Evolutionary conservation across 2,888 invertebrate species (phyloP), one percentile per base, ranked within the genome.

Genomic region (Drosophila subsilvestris): DNA sequence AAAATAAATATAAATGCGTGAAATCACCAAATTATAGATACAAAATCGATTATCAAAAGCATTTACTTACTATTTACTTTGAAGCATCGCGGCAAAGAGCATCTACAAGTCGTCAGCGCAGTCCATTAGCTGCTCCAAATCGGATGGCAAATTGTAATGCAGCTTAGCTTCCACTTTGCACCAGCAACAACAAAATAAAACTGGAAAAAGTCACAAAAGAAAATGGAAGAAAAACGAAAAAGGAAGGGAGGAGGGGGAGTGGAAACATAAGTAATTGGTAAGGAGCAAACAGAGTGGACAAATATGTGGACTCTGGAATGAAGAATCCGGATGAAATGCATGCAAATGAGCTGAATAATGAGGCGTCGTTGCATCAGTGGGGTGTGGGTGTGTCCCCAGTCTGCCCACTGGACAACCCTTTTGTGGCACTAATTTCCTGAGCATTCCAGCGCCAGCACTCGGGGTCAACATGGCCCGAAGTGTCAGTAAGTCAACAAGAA

Each of bases 311-410:
- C 50, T 51, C 60, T n/a, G 44, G 51, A 62, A 47, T 44, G 27
- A 37, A 25, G 58, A 53, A 56, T 44, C 20, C 42, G 61, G 62
- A 67, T 74, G 74, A 74, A 73, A 72, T 80, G 87, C 85, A 83
- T 88, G 89, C 85, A 83, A 83, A 88, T 83, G 89, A 88, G 89
- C 78, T 80, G 83, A 88, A 84, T 83, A 88, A 83, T 83, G 89
- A 83, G 89, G 81, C 75, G 67, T 59, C 54, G 45, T 53, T 27
- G 25, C 44, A 37, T 14, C 37, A 7, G 37, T 32, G 8, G 25
- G 25, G 10, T 14, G 45, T 18, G 20, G 10, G 5, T 1, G 25
- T 8, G 9, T 10, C 17, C 12, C 29, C 49, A 49, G 29, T 48
- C 29, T 49, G 42, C 53, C 32, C 57, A 44, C 48, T 32, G 67